Conservation (phyloP, 2,797 vertebrate genomes). For the Ctenopoma multispine region DNA sequence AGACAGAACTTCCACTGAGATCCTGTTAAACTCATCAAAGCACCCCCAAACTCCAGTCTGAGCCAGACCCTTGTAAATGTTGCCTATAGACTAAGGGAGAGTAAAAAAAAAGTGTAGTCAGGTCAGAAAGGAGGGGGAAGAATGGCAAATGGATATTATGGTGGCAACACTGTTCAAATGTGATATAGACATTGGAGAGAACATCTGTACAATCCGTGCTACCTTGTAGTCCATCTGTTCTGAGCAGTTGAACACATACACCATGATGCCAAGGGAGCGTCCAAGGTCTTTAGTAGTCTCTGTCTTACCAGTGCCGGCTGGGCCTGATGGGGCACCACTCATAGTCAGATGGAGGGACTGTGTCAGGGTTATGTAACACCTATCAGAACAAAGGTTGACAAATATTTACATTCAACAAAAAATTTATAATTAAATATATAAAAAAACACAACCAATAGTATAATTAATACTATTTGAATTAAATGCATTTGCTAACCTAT, state of each 20-base stretch:
- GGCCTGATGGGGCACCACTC: constrained; percentile 84
- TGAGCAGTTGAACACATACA: constrained; percentile 89
- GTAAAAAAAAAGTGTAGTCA: not conserved
- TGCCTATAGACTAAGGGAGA: constrained; percentile 80
- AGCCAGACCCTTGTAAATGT: constrained; percentile 86
- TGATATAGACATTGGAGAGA: not conserved
- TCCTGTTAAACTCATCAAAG: constrained; percentile 86
- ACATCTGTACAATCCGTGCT: not conserved
- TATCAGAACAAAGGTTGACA: constrained; percentile 37
- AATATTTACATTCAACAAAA: too few species aligned
- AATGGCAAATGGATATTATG: not conserved
- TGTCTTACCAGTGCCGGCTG: constrained; percentile 84
- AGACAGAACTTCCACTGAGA: constrained; percentile 85
- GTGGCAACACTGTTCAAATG: too few species aligned
- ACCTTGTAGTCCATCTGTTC: constrained; percentile 90
- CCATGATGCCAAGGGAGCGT: constrained; percentile 87
- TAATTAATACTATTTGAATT: not conserved
- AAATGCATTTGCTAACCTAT: not conserved
- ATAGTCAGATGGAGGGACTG: constrained; percentile 82
- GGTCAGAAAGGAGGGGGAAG: not conserved
- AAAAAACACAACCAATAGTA: not conserved
- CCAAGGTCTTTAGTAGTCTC: constrained; percentile 88
- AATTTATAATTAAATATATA: too few species aligned
- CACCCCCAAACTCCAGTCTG: constrained; percentile 85
- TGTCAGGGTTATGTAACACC: constrained; percentile 86